A percentile compares a stretch with the other conserved stretches of the same genome.
Conservation (phyloP, 2,888 invertebrate species). For the Drosophila stalkeri region DNA sequence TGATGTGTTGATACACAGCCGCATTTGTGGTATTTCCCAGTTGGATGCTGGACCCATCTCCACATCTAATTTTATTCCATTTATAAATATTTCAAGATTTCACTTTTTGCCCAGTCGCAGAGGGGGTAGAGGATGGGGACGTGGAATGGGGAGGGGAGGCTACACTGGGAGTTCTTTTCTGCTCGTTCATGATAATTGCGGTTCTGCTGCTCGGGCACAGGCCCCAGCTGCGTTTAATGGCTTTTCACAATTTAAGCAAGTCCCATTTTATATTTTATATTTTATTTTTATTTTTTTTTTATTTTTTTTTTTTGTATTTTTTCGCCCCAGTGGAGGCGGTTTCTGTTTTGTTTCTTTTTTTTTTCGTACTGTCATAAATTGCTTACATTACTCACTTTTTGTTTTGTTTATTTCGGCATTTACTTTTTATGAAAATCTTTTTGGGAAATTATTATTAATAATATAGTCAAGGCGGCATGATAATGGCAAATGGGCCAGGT, state of each 20-base stretch:
- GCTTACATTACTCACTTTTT: conserved; percentile 67
- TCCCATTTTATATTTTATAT: conserved; percentile 53
- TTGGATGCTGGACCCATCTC: background rate
- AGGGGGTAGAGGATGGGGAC: background rate
- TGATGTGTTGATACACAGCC: conserved; percentile 72
- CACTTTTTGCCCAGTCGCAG: background rate
- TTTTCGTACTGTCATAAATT: conserved; percentile 62
- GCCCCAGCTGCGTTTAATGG: conserved; percentile 78
- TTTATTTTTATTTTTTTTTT: conserved; percentile 7
- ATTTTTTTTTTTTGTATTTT: conserved; percentile 28
- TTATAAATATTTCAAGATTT: conserved; percentile 72
- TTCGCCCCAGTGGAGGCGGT: conserved; percentile 7
- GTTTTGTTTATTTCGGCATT: conserved; percentile 60
- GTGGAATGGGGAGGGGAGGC: conserved; percentile 2
- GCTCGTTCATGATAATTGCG: conserved; percentile 76
- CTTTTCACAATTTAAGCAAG: conserved; percentile 79
- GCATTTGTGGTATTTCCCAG: conserved; percentile 9
- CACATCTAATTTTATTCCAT: conserved; percentile 33
- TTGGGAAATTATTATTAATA: conserved; percentile 47
- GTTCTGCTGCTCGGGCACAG: conserved; percentile 60
- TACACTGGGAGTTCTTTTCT: conserved; percentile 32
- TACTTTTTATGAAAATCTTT: conserved; percentile 70
- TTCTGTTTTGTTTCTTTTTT: conserved; percentile 13
- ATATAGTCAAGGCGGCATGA: conserved; percentile 11
- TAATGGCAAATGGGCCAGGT: conserved; percentile 4